Evolutionary conservation across 2,888 invertebrate genomes (phyloP).

Genomic region (Ormyrus thymus): DNA sequence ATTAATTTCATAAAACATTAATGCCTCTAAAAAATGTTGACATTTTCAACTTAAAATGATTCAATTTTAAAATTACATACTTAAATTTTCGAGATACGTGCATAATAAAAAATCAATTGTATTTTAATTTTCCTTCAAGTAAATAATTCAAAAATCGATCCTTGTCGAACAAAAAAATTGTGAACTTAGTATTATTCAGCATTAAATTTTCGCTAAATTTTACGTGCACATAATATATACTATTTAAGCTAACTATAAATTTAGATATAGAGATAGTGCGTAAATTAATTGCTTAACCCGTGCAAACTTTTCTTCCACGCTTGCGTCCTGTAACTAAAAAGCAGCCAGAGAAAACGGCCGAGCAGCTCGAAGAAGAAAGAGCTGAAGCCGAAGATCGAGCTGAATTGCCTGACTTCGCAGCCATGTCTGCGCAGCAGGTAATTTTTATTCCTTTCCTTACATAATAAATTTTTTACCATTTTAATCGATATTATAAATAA

Average conservation of each 20-base stretch:
- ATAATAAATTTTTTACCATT: not conserved
- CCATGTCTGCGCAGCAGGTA: conserved; percentile 75
- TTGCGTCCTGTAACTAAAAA: conserved; percentile 51
- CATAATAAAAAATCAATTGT: not conserved
- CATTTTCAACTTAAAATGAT: not conserved
- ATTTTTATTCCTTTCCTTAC: conserved; percentile 46
- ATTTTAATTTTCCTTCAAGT: not conserved
- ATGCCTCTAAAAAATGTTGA: not conserved
- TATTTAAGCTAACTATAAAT: conserved; percentile 22
- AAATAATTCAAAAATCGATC: conserved; percentile 10
- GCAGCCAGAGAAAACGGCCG: conserved; percentile 70
- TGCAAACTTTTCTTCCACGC: conserved; percentile 40
- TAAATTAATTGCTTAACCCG: conserved; percentile 37
- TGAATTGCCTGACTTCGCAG: conserved; percentile 75
- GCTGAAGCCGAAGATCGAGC: conserved; percentile 74
- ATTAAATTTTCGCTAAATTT: conserved; percentile 17
- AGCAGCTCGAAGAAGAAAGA: conserved; percentile 75
- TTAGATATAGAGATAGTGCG: not conserved
- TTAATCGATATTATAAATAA: not conserved
- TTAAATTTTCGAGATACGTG: not conserved
- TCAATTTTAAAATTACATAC: not conserved
- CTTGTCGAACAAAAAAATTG: no score
- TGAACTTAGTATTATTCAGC: not conserved
- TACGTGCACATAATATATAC: conserved; percentile 3
- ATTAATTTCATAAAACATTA: conserved; percentile 20